Evolutionary conservation across 2,888 invertebrate species (phyloP).

Genomic region (Lasioglossum marginatum): DNA sequence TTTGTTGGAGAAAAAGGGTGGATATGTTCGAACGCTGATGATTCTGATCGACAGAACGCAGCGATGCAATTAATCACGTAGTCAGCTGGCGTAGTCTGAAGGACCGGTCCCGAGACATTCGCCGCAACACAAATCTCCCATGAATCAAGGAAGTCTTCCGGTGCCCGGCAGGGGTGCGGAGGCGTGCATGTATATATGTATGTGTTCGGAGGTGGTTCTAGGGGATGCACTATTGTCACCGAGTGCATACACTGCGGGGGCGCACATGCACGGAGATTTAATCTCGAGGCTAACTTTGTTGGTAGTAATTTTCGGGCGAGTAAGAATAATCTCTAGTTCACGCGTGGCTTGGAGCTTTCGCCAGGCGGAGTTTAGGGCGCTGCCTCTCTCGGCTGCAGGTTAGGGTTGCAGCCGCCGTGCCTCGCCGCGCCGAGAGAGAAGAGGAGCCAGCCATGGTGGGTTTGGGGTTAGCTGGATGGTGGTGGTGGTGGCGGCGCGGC

Average conservation of each 20-base stretch:
- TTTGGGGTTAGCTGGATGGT: slow-evolving; percentile 66
- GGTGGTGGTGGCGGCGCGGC: slow-evolving; percentile 36
- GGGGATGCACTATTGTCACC: slow-evolving; percentile 12
- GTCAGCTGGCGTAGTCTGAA: not conserved
- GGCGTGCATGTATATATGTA: not conserved
- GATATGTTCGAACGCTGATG: not conserved
- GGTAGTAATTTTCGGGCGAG: slow-evolving; percentile 55
- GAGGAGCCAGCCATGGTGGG: slow-evolving; percentile 56
- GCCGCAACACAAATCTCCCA: not conserved
- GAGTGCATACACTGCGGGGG: not conserved
- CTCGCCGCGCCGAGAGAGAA: slow-evolving; percentile 2
- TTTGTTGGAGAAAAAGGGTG: not conserved
- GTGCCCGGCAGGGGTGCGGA: not conserved
- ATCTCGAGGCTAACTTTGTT: slow-evolving; percentile 38
- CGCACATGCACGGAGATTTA: slow-evolving; percentile 14
- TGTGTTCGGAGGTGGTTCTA: not conserved
- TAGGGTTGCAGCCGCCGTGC: slow-evolving; percentile 61
- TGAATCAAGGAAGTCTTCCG: slow-evolving; percentile 2
- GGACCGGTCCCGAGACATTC: slow-evolving; percentile 2
- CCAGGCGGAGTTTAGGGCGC: slow-evolving; percentile 64
- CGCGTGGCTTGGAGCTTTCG: slow-evolving; percentile 65
- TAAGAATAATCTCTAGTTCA: slow-evolving; percentile 65
- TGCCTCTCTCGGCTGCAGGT: slow-evolving; percentile 61
- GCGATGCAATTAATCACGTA: not conserved
- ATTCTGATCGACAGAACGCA: not conserved